A percentile compares a stretch with the other conserved stretches of the same genome.
These are phyloP conservation scores for Holotrichia oblita DNA, from an alignment of 1,140 invertebrate genomes.

Conservation along the genomic window DNA sequence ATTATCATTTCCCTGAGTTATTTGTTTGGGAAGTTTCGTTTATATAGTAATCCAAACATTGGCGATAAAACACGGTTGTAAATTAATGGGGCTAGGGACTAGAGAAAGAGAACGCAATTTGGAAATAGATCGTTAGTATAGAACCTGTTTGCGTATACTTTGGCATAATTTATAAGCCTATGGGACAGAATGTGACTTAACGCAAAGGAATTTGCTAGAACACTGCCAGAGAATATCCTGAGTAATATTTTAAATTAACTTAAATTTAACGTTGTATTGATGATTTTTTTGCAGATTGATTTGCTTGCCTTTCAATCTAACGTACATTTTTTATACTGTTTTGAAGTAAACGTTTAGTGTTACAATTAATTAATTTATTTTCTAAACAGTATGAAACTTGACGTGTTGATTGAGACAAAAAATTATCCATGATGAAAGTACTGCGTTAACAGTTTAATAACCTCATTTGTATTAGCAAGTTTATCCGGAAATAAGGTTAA, in stretches of 20 bases:
- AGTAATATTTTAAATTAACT: background rate
- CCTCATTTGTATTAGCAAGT: too few relatives aligned
- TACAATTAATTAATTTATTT: too few relatives aligned
- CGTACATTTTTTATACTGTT: too few relatives aligned
- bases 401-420: too few relatives aligned
- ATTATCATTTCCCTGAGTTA: conserved; percentile 6
- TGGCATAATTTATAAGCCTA: background rate
- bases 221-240: background rate
- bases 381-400: too few relatives aligned
- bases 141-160: background rate
- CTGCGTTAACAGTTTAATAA: too few relatives aligned
- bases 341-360: too few relatives aligned
- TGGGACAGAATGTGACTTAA: background rate
- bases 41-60: background rate
- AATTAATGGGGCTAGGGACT: background rate
- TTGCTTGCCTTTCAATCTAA: too few relatives aligned
- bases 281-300: too few relatives aligned
- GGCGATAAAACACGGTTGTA: background rate
- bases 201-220: background rate
- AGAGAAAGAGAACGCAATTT: background rate
- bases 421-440: too few relatives aligned
- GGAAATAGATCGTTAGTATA: background rate
- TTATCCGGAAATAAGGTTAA: too few relatives aligned
- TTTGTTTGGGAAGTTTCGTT: conserved; percentile 7
- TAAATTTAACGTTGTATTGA: background rate